Evolutionary conservation across 2,888 invertebrate genomes (phyloP), one percentile per base, ranked within the genome.

Genomic region (Dryadula phaetusa): DNA sequence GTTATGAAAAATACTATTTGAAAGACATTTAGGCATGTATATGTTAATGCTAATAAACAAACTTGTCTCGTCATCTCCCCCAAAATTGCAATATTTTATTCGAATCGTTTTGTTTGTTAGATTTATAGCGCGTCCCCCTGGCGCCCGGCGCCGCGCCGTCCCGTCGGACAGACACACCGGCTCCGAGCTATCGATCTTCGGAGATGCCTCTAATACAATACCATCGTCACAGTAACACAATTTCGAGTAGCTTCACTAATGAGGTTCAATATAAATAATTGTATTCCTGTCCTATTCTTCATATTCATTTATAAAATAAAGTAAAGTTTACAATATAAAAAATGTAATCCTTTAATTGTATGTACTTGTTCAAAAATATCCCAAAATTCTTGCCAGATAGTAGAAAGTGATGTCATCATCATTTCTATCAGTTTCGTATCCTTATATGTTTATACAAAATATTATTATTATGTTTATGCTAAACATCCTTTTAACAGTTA

Each of bases 121-220:
- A 69, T 66, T 79, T 77, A 73, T 76, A 68, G 72, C 73, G 70
- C 83, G 89, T 70, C 90, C 90, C 90, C 90, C 70, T 76, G 91
- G 88, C 91, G 92, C 89, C 80, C 67, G 84, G 88, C 91, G 90
- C 85, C 91, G 84, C 77, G 85, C 88, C 77, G 91, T 90, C 92
- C 90, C 89, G 89, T 66, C 89, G 84, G 82, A 72, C 88, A 90
- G 92, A 90, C 92, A 77, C 75, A 70, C 71, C 73, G 90, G 83
- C 90, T 83, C 71, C 79, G 82, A 75, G 69, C 79, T 82, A 88
- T 89, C 83, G 90, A 89, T 88, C 84, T 79, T 79, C 14, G 22
- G 77, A 79, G 84, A 84, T 84, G 79, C 65, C 40, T 67, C 70
- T 71, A 67, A 60, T 77, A 86, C 84, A 86, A 87, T 83, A 83